Base-by-base conservation (phyloP, 2,113 vertebrate genomes). In the Albula goreensis region DNA sequence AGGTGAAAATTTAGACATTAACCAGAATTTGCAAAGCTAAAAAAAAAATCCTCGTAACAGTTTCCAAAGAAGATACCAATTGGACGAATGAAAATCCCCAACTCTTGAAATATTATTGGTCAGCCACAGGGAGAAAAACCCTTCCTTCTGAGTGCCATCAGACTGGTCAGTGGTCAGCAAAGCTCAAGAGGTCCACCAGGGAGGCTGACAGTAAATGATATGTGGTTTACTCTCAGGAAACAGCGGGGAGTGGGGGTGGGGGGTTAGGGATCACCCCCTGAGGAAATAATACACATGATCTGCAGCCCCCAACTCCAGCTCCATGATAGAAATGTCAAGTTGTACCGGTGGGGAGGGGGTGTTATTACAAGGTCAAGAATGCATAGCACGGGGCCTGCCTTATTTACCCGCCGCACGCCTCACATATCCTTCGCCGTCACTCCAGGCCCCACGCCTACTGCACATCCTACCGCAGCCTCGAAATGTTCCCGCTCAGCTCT, bases 221-320 rank as follows among this genome's bases (percentile, higher is more conserved):
- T 90, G 89, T 88, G 86, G 89, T 88, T 91, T 88, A 85, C 87
- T 90, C 89, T 88, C 84, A 82, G 80, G 83, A 82, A 88, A 83
- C 87, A 12, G 81, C 50, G 12, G 86, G 80, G 82, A 80, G 89
- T 0, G 12, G 86, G 80, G 82, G 82, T 87, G 31, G 31, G 31
- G 31, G 31, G 31, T 41, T 89, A 87, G 83, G 87, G 89, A 90
- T 89, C 85, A 85, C 90, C 87, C 89, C 85, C 31, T 82, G 41
- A 86, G 88, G 82, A 89, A 90, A 90, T 92, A 86, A 91, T 89
- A 89, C 89, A 89, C 89, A 83, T 82, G 86, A 88, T 89, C 89
- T 86, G 63, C 78, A 13, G 85, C 82, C 84, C 87, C 83, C 31
- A 3, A 22, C 74, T 77, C 78, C 86, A 11, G n/a, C 86, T 66